A percentile compares a stretch with the other conserved stretches of the same genome.
These are phyloP conservation scores for Ferdinandea cuprea DNA, from an alignment of 2,888 invertebrate genomes.

Conservation along the genomic window DNA sequence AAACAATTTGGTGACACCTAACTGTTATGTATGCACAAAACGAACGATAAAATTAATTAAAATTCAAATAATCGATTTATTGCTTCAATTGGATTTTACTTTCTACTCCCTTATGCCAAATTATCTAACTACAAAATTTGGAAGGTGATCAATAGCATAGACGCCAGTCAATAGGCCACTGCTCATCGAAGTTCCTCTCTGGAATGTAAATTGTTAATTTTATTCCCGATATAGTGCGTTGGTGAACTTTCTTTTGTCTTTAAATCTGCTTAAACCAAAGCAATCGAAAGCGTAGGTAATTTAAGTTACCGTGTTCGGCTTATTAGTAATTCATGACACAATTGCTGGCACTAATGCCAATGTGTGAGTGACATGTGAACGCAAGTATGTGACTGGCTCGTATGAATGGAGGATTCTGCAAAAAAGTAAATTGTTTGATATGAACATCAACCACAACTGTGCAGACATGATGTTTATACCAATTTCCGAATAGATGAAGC, in stretches of 20 bases:
- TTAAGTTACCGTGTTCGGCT: constrained; percentile 20
- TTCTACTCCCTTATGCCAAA: constrained; percentile 54
- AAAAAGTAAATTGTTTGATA: constrained; percentile 11
- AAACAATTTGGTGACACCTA: constrained; percentile 26
- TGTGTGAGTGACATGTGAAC: constrained; percentile 53
- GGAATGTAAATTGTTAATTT: constrained; percentile 65
- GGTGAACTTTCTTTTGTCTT: constrained; percentile 72
- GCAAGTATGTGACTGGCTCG: constrained; percentile 24
- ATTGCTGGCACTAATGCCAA: constrained; percentile 28
- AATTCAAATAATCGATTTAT: constrained; percentile 41
- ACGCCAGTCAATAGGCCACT: constrained; percentile 55
- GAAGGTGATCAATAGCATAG: constrained; percentile 7
- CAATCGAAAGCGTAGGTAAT: constrained; percentile 61
- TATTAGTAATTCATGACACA: constrained; percentile 53
- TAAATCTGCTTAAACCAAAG: constrained; percentile 22
- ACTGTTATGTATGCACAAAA: constrained; percentile 21
- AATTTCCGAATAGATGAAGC: constrained; percentile 14
- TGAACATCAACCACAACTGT: neutral
- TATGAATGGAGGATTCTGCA: constrained; percentile 21
- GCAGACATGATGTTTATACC: constrained; percentile 22
- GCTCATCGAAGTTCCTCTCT: constrained; percentile 30
- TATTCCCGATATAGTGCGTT: constrained; percentile 56
- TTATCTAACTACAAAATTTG: constrained; percentile 66
- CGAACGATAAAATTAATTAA: constrained; percentile 38
- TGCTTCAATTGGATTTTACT: constrained; percentile 47